phyloP scores from a whole-genome alignment of 2,113 vertebrate species.

The Cromileptes altivelis region DNA sequence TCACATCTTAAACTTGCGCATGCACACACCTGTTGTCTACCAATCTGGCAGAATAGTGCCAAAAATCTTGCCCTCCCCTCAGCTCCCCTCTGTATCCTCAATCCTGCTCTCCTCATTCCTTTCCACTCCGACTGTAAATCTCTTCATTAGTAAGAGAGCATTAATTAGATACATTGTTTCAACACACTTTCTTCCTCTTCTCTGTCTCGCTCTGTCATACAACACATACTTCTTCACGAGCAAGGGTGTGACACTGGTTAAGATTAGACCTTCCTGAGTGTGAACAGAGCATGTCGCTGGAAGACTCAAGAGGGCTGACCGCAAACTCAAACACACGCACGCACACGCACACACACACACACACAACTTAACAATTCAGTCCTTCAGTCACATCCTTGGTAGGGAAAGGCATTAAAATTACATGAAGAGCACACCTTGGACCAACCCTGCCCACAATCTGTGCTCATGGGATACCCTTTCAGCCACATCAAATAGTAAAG shows the following conservation, averaged over 20 bases:
- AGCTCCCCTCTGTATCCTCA: neutral
- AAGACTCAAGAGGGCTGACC: conserved; percentile 45
- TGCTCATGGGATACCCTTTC: conserved; percentile 72
- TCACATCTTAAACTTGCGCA: conserved; percentile 5
- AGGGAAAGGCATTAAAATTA: conserved; percentile 75
- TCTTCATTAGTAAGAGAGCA: neutral
- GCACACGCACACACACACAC: conserved; percentile 1
- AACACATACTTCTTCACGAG: conserved; percentile 16
- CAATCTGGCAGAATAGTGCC: conserved; percentile 22
- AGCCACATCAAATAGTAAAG: conserved; percentile 76
- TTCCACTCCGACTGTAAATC: neutral
- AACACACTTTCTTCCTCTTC: neutral
- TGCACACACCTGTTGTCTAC: neutral
- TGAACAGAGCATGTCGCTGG: conserved; percentile 44
- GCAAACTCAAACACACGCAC: conserved; percentile 16
- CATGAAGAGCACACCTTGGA: conserved; percentile 70
- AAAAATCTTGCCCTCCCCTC: conserved; percentile 26
- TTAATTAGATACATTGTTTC: conserved; percentile 2
- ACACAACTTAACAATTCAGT: conserved; percentile 49
- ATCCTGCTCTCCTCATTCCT: neutral
- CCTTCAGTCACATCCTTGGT: conserved; percentile 48
- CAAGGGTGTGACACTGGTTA: conserved; percentile 32
- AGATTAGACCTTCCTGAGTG: conserved; percentile 55
- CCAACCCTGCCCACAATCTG: conserved; percentile 43
- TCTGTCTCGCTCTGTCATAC: conserved; percentile 7